Conservation (phyloP, 2,888 invertebrate genomes). For the Pheosia tremula region DNA sequence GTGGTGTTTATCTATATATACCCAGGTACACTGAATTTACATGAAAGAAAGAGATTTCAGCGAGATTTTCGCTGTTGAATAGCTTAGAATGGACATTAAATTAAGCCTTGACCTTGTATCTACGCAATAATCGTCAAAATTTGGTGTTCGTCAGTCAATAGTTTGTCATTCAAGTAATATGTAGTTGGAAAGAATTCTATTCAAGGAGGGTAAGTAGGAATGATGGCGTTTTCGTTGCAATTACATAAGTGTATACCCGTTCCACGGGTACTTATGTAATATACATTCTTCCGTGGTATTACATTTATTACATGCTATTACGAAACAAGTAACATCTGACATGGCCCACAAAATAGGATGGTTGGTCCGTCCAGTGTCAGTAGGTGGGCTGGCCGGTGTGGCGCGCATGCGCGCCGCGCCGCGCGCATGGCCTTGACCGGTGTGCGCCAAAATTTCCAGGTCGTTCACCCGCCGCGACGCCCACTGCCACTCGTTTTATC, state of each 20-base stretch:
- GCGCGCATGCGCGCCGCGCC: slow-evolving; percentile 63
- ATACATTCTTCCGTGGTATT: neutral
- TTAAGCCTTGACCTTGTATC: too few relatives aligned
- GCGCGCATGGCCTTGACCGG: slow-evolving; percentile 79
- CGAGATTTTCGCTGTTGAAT: too few relatives aligned
- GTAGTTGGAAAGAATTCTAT: too few relatives aligned
- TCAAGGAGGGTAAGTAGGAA: neutral
- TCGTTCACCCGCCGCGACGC: slow-evolving; percentile 78
- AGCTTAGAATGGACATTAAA: too few relatives aligned
- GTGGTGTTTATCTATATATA: too few relatives aligned
- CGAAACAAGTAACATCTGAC: neutral
- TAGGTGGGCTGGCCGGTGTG: slow-evolving; percentile 45
- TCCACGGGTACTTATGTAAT: neutral
- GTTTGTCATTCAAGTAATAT: neutral
- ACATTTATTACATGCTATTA: neutral
- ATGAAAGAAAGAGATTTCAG: too few relatives aligned
- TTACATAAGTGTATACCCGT: neutral
- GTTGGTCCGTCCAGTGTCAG: neutral
- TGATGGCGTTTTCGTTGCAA: neutral
- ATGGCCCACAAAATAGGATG: slow-evolving; percentile 1
- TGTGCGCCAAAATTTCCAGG: slow-evolving; percentile 84
- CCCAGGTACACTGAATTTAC: too few relatives aligned
- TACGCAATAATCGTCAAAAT: too few relatives aligned
- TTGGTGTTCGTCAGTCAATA: too few relatives aligned
- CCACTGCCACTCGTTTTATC: slow-evolving; percentile 79